Conservation (phyloP, 2,113 vertebrate species). For the Pseudorasbora parva region DNA sequence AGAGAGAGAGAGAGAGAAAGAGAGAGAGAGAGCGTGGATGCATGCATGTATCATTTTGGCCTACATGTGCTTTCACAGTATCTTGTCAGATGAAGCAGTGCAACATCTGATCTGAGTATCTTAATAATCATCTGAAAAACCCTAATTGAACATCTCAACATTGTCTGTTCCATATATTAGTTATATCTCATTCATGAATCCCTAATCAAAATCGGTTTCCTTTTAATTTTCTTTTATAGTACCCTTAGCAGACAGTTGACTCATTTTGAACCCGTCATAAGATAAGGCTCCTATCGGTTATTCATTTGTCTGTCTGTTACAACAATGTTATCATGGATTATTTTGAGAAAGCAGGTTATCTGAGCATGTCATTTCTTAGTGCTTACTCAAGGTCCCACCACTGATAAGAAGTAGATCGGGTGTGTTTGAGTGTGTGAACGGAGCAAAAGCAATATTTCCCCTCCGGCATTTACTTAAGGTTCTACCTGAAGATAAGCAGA, state of each 20-base stretch:
- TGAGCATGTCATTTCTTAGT: slow-evolving; percentile 46
- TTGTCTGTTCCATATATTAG: not conserved
- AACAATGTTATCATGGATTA: slow-evolving; percentile 45
- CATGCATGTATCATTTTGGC: slow-evolving; percentile 36
- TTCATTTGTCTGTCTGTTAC: slow-evolving; percentile 38
- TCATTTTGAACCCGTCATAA: slow-evolving; percentile 46
- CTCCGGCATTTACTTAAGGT: slow-evolving; percentile 56
- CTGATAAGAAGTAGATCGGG: slow-evolving; percentile 42
- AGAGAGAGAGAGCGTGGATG: too few relatives aligned
- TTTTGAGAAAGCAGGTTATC: slow-evolving; percentile 48
- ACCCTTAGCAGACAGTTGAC: slow-evolving; percentile 47
- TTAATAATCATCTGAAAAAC: slow-evolving; percentile 8
- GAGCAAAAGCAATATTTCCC: slow-evolving; percentile 43
- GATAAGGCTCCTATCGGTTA: slow-evolving; percentile 48
- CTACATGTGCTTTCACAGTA: slow-evolving; percentile 43
- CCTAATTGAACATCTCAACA: not conserved
- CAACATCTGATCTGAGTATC: not conserved
- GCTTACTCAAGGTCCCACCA: slow-evolving; percentile 25
- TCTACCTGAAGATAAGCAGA: slow-evolving; percentile 57
- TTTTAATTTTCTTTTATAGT: not conserved
- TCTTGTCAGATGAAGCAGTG: slow-evolving; percentile 20
- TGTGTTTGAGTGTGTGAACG: slow-evolving; percentile 39
- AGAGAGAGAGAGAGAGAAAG: too few relatives aligned
- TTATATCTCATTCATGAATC: not conserved
- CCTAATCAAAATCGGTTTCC: not conserved